Evolutionary conservation across 2,113 vertebrate genomes (phyloP).

Genomic region (Choloepus hoffmanni): DNA sequence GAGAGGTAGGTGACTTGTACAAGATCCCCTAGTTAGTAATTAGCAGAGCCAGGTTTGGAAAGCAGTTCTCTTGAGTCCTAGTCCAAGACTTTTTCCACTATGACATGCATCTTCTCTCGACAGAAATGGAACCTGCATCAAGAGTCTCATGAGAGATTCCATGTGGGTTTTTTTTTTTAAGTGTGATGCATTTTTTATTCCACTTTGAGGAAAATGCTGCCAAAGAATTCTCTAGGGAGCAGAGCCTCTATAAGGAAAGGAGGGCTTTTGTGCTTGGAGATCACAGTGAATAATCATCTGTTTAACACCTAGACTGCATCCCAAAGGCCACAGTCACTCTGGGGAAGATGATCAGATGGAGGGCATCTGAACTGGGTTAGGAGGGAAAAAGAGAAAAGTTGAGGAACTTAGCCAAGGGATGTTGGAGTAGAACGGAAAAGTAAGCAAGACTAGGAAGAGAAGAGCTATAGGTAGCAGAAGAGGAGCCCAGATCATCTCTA

Average conservation of each 20-base stretch:
- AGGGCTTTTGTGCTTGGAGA: slow-evolving; percentile 65
- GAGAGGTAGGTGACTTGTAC: background rate
- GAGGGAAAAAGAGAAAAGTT: slow-evolving; percentile 29
- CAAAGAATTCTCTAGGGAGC: slow-evolving; percentile 74
- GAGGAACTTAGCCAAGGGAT: background rate
- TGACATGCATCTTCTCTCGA: slow-evolving; percentile 49
- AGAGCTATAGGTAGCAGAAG: background rate
- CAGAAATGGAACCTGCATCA: slow-evolving; percentile 71
- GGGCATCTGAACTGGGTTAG: slow-evolving; percentile 3
- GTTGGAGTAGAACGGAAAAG: background rate
- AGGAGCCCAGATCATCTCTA: background rate
- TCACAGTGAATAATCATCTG: slow-evolving; percentile 80
- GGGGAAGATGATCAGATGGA: slow-evolving; percentile 68
- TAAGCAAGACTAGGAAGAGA: background rate
- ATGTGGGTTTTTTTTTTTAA: slow-evolving; percentile 40
- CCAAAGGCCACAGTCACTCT: slow-evolving; percentile 64
- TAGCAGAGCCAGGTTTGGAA: background rate
- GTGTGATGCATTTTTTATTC: slow-evolving; percentile 77
- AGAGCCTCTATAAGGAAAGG: slow-evolving; percentile 47
- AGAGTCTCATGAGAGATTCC: slow-evolving; percentile 69
- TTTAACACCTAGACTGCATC: slow-evolving; percentile 77
- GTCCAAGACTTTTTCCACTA: background rate
- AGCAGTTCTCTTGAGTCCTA: background rate
- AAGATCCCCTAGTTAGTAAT: background rate
- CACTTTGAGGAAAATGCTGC: slow-evolving; percentile 75